Evolutionary conservation across 2,113 vertebrate genomes (phyloP).

Genomic region (Desmodus rotundus): DNA sequence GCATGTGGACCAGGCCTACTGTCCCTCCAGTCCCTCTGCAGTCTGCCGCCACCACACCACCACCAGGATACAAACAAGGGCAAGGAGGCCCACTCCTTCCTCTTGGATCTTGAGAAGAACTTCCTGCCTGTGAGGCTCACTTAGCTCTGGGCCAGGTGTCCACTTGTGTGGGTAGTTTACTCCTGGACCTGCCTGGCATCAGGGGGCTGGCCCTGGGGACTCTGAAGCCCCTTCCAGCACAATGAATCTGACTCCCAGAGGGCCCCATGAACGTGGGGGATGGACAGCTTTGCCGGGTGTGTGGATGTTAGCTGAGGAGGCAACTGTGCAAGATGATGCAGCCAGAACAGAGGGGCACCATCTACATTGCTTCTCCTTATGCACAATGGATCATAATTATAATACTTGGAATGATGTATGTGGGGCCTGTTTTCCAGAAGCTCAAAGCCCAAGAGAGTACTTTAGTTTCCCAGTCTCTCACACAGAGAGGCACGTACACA

Average conservation of each 20-base stretch:
- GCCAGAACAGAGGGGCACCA: neutral
- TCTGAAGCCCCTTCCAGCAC: neutral
- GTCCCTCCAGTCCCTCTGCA: neutral
- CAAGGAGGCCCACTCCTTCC: neutral
- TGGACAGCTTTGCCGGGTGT: neutral
- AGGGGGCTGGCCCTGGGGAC: neutral
- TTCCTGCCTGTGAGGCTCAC: neutral
- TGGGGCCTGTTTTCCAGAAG: conserved; percentile 57
- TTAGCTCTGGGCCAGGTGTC: neutral
- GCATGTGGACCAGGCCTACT: neutral
- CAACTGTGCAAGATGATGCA: neutral
- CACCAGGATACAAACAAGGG: neutral
- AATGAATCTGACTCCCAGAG: neutral
- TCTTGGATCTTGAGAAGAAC: neutral
- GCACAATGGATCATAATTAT: conserved; percentile 46
- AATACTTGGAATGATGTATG: conserved; percentile 47
- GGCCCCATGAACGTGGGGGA: neutral
- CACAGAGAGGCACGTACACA: conserved; percentile 48
- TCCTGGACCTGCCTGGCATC: neutral
- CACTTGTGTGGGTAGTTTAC: neutral
- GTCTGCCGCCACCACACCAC: too few relatives aligned
- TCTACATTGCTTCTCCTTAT: conserved; percentile 16
- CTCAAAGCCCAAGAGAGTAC: conserved; percentile 54
- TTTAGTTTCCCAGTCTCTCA: conserved; percentile 65
- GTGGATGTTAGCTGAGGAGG: neutral